Evolutionary conservation across 2,113 vertebrate species (phyloP).

Genomic region (Labrus mixtus): DNA sequence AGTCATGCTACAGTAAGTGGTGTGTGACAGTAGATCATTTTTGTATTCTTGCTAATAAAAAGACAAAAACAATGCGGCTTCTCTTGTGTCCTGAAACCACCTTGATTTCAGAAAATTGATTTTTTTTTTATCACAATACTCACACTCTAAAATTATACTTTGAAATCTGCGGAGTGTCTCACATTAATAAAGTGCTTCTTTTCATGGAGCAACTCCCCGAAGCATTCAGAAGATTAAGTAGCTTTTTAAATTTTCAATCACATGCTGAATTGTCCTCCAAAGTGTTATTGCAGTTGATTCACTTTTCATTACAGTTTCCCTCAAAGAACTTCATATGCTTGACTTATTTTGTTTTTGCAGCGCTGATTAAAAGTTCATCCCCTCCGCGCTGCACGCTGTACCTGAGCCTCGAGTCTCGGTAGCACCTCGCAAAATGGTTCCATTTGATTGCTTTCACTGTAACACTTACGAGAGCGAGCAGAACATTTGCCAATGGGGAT

Average conservation of each 20-base stretch:
- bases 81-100: not conserved
- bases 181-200: slow-evolving; percentile 40
- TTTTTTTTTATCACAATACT: not conserved
- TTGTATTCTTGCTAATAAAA: slow-evolving; percentile 86
- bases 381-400: slow-evolving; percentile 5
- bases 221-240: slow-evolving; percentile 62
- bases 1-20: slow-evolving; percentile 69
- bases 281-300: slow-evolving; percentile 52
- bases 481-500: slow-evolving; percentile 23
- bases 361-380: slow-evolving; percentile 63
- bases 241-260: slow-evolving; percentile 68
- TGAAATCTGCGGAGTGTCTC: no score
- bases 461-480: not conserved
- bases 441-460: slow-evolving; percentile 32
- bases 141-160: no score
- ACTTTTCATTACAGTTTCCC: slow-evolving; percentile 57
- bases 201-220: slow-evolving; percentile 14
- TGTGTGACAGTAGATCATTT: slow-evolving; percentile 83
- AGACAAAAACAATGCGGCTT: slow-evolving; percentile 1
- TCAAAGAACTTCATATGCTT: slow-evolving; percentile 56
- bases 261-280: slow-evolving; percentile 56
- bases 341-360: slow-evolving; percentile 66
- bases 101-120: not conserved
- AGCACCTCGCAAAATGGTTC: not conserved
- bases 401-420: slow-evolving; percentile 29